Evolutionary conservation across 1,140 invertebrate species (phyloP).

Genomic region (Drosophila sproati): DNA sequence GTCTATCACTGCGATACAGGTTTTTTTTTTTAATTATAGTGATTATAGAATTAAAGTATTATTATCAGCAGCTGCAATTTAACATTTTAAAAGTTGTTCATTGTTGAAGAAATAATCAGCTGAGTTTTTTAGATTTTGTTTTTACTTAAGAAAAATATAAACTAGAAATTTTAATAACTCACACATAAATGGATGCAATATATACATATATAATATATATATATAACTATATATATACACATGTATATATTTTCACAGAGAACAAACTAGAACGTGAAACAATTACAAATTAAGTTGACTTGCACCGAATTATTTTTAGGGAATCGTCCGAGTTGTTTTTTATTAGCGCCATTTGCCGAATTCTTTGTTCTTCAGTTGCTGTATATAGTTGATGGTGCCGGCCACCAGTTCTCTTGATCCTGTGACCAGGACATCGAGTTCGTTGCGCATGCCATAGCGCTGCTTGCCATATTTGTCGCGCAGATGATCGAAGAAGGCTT

Average conservation of each 20-base stretch:
- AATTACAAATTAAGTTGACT: too few species aligned
- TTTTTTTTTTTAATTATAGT: too few species aligned
- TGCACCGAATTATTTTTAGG: too few species aligned
- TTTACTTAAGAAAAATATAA: background rate
- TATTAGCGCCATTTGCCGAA: constrained; percentile 14
- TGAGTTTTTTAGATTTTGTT: too few species aligned
- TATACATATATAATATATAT: background rate
- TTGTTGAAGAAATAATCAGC: too few species aligned
- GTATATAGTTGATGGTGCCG: constrained; percentile 86
- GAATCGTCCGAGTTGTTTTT: too few species aligned
- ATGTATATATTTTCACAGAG: background rate
- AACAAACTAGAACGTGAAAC: background rate
- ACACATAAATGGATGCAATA: background rate
- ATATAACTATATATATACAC: background rate
- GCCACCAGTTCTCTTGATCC: constrained; percentile 97
- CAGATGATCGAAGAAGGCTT: constrained; percentile 69
- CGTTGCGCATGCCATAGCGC: constrained; percentile 69
- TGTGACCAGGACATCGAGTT: constrained; percentile 91
- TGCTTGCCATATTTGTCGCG: constrained; percentile 64
- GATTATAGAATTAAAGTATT: too few species aligned
- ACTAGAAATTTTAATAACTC: constrained; percentile 3
- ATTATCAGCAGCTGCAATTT: too few species aligned
- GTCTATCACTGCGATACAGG: too few species aligned
- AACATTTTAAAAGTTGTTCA: too few species aligned
- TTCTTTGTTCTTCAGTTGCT: constrained; percentile 41